phyloP scores from a whole-genome alignment of 2,797 vertebrate genomes.

The Capromys pilorides region DNA sequence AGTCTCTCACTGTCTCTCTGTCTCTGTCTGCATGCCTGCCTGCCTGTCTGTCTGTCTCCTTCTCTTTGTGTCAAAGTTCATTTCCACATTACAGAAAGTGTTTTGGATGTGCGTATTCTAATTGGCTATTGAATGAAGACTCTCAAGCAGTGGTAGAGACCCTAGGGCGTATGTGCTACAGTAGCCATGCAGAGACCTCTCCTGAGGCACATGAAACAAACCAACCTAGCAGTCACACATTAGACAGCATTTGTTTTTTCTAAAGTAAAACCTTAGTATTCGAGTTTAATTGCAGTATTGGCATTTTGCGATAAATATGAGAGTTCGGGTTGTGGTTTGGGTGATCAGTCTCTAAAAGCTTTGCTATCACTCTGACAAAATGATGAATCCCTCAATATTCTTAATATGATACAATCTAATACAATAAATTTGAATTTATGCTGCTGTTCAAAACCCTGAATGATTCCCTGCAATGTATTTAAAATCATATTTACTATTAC shows the following conservation, averaged over 20 bases:
- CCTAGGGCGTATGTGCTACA: background rate
- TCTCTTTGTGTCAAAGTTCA: constrained; percentile 34
- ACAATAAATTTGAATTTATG: constrained; percentile 62
- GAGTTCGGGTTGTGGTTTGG: background rate
- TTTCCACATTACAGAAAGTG: constrained; percentile 66
- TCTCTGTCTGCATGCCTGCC: background rate
- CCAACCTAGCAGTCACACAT: background rate
- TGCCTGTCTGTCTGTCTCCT: background rate
- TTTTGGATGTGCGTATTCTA: constrained; percentile 60
- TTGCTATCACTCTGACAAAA: background rate
- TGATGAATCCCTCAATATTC: constrained; percentile 52
- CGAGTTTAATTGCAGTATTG: background rate
- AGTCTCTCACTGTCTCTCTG: constrained; percentile 3
- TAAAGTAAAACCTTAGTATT: background rate
- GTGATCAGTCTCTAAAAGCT: background rate
- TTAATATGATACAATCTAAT: constrained; percentile 45
- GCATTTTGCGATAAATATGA: background rate
- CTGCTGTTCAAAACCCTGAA: constrained; percentile 53
- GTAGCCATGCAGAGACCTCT: background rate
- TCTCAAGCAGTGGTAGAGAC: background rate
- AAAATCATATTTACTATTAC: constrained; percentile 59
- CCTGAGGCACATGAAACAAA: background rate
- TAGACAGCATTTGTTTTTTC: background rate
- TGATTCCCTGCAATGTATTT: constrained; percentile 60
- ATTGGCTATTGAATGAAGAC: constrained; percentile 59